Base-by-base conservation (phyloP, 2,888 invertebrate species). In the Antitype chi region DNA sequence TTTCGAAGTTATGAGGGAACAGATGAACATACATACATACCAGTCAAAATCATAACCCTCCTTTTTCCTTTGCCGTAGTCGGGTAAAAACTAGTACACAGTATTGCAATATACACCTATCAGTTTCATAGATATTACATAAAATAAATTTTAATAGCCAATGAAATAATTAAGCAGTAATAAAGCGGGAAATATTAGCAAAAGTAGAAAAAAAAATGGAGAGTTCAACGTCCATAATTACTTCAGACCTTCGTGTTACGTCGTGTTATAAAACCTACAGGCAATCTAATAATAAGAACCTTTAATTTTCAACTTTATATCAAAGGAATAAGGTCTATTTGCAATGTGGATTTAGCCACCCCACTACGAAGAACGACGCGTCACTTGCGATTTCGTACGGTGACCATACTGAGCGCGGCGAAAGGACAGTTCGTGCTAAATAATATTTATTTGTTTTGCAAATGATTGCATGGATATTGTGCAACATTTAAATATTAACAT, bases 361-460 rank as follows among this genome's bases (percentile, higher is more conserved):
- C 76, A 76, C 81, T 73, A 68, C 75, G 72, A 52, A 52, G 49
- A 73, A 43, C 82, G 47, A 57, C 76, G 71, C 80, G 55, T 47
- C 80, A 81, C 78, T 85, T 81, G 85, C 88, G 79, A 87, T 85
- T 86, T 87, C 67, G 80, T 90, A 90, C 78, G 86, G 93, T 92
- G 88, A 91, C 93, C 92, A 93, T 89, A 85, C 78, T 71, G 62
- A 84, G 82, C 62, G 74, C 62, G 72, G 83, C 79, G 87, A 88
- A 89, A 89, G 88, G 90, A 92, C 89, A 88, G 57, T 71, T 84
- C 81, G 84, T 82, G 80, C 79, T 72, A 78, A 82, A 86, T 83
- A 80, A 76, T 82, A 82, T 78, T 70, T 70, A 81, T 82, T 60
- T 81, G 71, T 81, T 74, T 76, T 77, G 80, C 73, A 78, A 53